Base-by-base conservation (phyloP, 2,113 vertebrate species). In the Eudorcas thomsonii region DNA sequence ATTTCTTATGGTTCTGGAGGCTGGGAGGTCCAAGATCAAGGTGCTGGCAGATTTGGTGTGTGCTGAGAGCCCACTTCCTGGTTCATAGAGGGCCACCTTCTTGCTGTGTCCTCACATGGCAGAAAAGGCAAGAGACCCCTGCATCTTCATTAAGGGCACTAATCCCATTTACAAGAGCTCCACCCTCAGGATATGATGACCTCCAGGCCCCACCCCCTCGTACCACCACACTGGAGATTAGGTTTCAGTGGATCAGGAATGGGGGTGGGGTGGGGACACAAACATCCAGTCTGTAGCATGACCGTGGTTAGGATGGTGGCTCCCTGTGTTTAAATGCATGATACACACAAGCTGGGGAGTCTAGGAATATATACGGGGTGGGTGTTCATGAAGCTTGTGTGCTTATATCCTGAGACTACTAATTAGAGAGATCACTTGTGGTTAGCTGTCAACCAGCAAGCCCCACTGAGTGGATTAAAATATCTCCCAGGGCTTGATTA, bases 281-380 rank as follows among this genome's bases (percentile, higher is more conserved):
- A 6, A 28, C 9, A 59, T 26, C 59, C 43, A 1, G 39, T 28
- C 43, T 4, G 5, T 11, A 28, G 90, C 33, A 5, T 28, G 57
- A 11, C 10, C 19, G 2, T 5, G 36, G 15, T 5, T 57, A n/a
- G 21, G 48, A 23, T 4, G 74, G 33, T 17, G 59, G 28, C 57
- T 54, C 48, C 52, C 4, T 5, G 17, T 25, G 55, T 33, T 33
- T 39, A 39, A 25, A 21, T 19, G 55, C 30, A 3, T 39, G 33
- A 30, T 2, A n/a, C 43, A 8, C 1, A 16, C 33, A 11, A 17
- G 36, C 39, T 1, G 0, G 13, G 55, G 74, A 17, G 26, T 62
- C 92, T 9, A 64, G 83, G 48, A 54, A 6, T 9, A n/a, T 2
- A 3, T 10, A 9, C 1, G 0, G 48, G 28, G 50, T 5, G 19